Evolutionary conservation across 2,888 invertebrate genomes (phyloP).

Genomic region (Tipula confusa): DNA sequence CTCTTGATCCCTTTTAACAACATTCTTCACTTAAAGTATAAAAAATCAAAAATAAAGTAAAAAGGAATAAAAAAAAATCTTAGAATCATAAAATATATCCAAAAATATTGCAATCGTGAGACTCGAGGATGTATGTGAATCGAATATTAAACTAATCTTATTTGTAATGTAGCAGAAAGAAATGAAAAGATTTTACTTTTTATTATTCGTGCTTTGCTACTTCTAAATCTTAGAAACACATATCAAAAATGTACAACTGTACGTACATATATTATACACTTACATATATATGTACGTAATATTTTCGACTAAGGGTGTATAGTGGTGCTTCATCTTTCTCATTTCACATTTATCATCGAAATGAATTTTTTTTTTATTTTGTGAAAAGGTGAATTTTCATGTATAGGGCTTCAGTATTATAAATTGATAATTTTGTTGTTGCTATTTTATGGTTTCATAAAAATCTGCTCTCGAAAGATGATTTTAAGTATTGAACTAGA

Average conservation of each 20-base stretch:
- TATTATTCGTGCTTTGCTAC: not conserved
- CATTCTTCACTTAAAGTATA: not conserved
- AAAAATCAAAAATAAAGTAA: too few species aligned
- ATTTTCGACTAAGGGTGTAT: not conserved
- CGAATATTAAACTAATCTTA: conserved; percentile 21
- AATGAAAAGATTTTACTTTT: not conserved
- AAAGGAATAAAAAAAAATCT: too few species aligned
- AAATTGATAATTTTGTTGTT: not conserved
- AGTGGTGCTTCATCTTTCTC: not conserved
- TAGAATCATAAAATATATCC: not conserved
- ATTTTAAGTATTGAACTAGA: not conserved
- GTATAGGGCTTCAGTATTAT: not conserved
- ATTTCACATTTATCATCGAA: not conserved
- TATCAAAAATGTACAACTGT: not conserved
- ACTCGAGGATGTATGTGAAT: not conserved
- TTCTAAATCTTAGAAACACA: not conserved
- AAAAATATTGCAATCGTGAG: not conserved
- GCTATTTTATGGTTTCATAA: not conserved
- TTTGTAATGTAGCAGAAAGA: not conserved
- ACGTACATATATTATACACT: not conserved
- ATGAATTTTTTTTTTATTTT: not conserved
- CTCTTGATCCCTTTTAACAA: not conserved
- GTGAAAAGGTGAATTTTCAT: not conserved
- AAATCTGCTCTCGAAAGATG: not conserved
- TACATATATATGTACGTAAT: not conserved